These are phyloP conservation scores for Gymnothorax reevesii DNA, from an alignment of 2,797 vertebrate species.

Conservation along the genomic window DNA sequence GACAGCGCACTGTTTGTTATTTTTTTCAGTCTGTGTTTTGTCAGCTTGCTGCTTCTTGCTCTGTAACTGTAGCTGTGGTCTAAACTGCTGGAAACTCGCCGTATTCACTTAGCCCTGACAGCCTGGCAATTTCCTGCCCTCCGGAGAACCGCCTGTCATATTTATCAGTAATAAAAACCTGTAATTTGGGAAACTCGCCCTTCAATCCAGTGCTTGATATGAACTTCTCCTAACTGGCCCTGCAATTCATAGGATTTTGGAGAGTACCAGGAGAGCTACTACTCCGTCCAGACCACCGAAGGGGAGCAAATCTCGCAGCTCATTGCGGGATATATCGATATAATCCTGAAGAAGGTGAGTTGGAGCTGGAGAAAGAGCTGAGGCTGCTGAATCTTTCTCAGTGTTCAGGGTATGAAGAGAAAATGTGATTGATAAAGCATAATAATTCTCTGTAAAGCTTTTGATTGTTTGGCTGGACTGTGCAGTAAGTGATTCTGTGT, in stretches of 20 bases:
- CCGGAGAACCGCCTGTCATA: background rate
- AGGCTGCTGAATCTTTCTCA: background rate
- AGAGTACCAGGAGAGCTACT: conserved; percentile 98
- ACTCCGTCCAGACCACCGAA: conserved; percentile 97
- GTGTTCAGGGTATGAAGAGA: background rate
- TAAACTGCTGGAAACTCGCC: background rate
- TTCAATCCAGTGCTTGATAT: background rate
- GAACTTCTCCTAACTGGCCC: background rate
- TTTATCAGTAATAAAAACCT: background rate
- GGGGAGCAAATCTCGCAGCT: conserved; percentile 98
- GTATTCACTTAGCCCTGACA: background rate
- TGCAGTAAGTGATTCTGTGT: background rate
- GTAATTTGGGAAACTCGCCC: background rate
- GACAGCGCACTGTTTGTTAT: background rate
- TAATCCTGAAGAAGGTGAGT: conserved; percentile 96
- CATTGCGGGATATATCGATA: conserved; percentile 97
- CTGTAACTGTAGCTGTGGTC: background rate
- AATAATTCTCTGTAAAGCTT: background rate
- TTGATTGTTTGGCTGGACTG: background rate
- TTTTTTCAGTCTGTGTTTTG: background rate
- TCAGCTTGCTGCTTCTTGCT: background rate
- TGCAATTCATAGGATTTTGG: conserved; percentile 86
- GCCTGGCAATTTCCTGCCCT: background rate
- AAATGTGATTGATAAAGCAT: background rate
- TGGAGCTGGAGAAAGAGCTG: background rate